Percentiles rank a stretch among this genome's conserved stretches.
Evolutionary conservation across 1,140 invertebrate species (phyloP).

Genomic region (Zaprionus africanus): DNA sequence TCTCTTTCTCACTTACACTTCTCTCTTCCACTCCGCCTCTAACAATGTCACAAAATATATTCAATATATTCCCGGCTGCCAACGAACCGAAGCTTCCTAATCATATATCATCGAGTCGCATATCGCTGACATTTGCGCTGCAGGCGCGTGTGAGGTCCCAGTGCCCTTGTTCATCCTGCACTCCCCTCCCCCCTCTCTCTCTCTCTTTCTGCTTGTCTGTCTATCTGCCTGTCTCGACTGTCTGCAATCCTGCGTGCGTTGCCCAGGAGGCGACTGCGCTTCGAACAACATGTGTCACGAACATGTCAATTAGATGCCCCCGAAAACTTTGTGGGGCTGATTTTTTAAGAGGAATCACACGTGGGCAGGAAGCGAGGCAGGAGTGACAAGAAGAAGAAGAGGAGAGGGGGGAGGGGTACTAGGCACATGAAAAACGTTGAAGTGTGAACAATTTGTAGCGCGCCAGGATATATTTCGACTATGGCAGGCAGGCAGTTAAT

Average conservation of each 20-base stretch:
- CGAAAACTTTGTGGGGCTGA: constrained; percentile 39
- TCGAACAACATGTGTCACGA: constrained; percentile 78
- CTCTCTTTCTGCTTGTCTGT: background rate
- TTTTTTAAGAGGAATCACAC: constrained; percentile 52
- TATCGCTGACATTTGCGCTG: constrained; percentile 72
- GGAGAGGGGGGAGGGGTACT: background rate
- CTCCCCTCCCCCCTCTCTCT: background rate
- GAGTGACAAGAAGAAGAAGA: background rate
- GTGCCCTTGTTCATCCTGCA: background rate
- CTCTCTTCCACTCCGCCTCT: background rate
- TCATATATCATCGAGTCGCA: constrained; percentile 77
- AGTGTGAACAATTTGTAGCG: constrained; percentile 79
- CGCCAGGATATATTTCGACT: constrained; percentile 51
- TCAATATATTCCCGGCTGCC: constrained; percentile 48
- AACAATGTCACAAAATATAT: constrained; percentile 61
- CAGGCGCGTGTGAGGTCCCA: constrained; percentile 67
- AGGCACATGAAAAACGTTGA: constrained; percentile 61
- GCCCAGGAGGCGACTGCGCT: constrained; percentile 45
- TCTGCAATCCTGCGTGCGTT: constrained; percentile 28
- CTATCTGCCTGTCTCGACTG: constrained; percentile 2
- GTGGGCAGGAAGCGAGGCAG: constrained; percentile 44
- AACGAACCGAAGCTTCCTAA: constrained; percentile 75
- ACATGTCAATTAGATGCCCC: constrained; percentile 80
- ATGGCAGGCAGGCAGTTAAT: constrained; percentile 56
- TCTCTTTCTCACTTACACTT: background rate